Evolutionary conservation across 2,797 vertebrate species (phyloP), one percentile per base, ranked within the genome.

Genomic region (Ptychobarbus kaznakovi): DNA sequence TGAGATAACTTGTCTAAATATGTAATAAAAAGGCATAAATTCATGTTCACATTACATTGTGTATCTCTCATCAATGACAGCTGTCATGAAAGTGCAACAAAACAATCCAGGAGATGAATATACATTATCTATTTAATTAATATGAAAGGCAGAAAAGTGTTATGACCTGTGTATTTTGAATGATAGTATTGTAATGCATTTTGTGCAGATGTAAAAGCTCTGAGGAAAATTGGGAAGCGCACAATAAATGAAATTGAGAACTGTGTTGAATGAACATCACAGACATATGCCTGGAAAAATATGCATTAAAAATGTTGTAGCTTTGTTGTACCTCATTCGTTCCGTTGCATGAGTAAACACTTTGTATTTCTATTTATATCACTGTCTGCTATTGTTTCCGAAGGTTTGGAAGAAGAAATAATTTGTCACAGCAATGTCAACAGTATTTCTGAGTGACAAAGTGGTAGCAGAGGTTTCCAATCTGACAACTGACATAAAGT

Each of bases 401-500:
- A 46, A 86, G 18, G 10, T 58, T 56, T 58, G 20, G 11, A 80
- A 76, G 11, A 82, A 44, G 56, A 78, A 22, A 53, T 82, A 74
- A 82, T 87, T 85, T 82, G 53, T 82, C 79, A 85, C 80, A 38
- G 78, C 61, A 75, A 11, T 77, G 84, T 69, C 70, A 53, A 84
- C 44, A n/a, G 56, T 65, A 70, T 81, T 77, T 5, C 77, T 44
- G 49, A 44, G 82, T 58, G 22, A 25, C 49, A 32, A 80, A 63
- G 76, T 18, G 70, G 53, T 46, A 42, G 81, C 53, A 3, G 86
- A 68, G 91, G 87, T 89, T 25, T 81, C 46, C 87, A 63, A 83
- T 74, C 86, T 88, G 84, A 84, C 76, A 78, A 88, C 86, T 89
- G 80, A 88, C 86, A 86, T 49, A 72, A 46, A 69, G 85, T 78